A percentile compares a stretch with the other conserved stretches of the same genome.
Evolutionary conservation across 2,113 vertebrate species (phyloP).

Genomic region (Astatotilapia flaviijosephi): DNA sequence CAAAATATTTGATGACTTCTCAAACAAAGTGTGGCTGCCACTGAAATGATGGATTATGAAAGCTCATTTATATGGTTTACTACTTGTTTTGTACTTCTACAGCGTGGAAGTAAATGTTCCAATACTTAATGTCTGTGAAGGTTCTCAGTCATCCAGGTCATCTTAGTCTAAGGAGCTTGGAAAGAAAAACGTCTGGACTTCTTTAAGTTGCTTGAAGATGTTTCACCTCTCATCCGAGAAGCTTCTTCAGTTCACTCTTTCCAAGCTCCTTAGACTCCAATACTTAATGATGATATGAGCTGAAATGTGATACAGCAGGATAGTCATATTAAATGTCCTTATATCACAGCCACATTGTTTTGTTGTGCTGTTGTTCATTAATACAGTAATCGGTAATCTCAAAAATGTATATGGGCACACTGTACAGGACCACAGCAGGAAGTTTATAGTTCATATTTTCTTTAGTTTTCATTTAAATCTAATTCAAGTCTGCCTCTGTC

Average conservation of each 20-base stretch:
- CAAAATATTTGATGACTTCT: neutral
- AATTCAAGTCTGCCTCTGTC: neutral
- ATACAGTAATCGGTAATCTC: neutral
- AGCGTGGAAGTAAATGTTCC: neutral
- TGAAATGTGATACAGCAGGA: neutral
- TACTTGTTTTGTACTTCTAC: rapidly evolving
- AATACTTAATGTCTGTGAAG: neutral
- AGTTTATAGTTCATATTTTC: neutral
- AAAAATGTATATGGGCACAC: rapidly evolving
- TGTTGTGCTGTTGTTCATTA: neutral
- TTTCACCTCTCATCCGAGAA: neutral
- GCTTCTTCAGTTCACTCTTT: neutral
- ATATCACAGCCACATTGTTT: neutral
- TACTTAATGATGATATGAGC: neutral
- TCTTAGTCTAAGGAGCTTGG: neutral
- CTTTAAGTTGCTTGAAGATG: neutral
- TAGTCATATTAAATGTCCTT: neutral
- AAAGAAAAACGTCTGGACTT: rapidly evolving
- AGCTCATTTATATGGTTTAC: neutral
- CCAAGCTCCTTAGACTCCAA: neutral
- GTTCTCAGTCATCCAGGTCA: neutral
- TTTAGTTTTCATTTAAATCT: neutral
- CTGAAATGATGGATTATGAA: neutral
- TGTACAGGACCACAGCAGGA: neutral
- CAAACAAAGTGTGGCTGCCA: neutral